Base-by-base conservation (phyloP, 2,113 vertebrate genomes). In the Caretta caretta region DNA sequence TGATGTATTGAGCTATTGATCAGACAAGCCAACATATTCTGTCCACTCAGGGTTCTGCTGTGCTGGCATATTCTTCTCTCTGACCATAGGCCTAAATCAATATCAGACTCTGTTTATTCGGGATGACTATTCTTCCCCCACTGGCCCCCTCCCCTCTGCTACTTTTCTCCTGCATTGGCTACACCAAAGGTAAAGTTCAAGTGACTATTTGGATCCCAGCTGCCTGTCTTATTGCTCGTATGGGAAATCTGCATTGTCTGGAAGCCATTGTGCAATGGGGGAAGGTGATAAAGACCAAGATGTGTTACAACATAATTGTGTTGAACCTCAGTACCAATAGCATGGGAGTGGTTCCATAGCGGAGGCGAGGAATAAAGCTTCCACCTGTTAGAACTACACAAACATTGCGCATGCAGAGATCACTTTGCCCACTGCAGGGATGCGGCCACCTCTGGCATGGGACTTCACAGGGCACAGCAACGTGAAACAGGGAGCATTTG, bases 1-100 rank as follows among this genome's bases (percentile, higher is more conserved):
- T 99, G 98, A 99, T 99, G 98, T 98, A 98, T 98, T 98, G 98
- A 98, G 97, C 98, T 98, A 99, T 99, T 98, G 98, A 99, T 98
- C 98, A 98, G 84, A 97, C 25, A 97, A 82, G 84, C 65, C 69
- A 51, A 87, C 76, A 85, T 50, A 49, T 19, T 38, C 65, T 98
- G 98, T 98, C 98, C 98, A 98, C 98, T 98, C 96, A 93, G 97
- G 95, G 96, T 95, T 97, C 95, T 96, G 95, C 95, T 95, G 97
- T 90, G 97, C 76, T 88, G 48, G 59, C 90, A 84, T 54, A 84
- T 90, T 90, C 80, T 62, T 83, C 85, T 81, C 78, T 50, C 85
- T 88, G 88, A 92, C 85, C 90, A 92, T 83, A 42, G 90, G 90
- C 90, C 49, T 12, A 83, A 92, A 92, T 92, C 90, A 79, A 92